Percentiles rank a stretch among this genome's conserved stretches.
These are phyloP conservation scores for Pasiphila rectangulata DNA, from an alignment of 2,888 invertebrate species.

Conservation along the genomic window DNA sequence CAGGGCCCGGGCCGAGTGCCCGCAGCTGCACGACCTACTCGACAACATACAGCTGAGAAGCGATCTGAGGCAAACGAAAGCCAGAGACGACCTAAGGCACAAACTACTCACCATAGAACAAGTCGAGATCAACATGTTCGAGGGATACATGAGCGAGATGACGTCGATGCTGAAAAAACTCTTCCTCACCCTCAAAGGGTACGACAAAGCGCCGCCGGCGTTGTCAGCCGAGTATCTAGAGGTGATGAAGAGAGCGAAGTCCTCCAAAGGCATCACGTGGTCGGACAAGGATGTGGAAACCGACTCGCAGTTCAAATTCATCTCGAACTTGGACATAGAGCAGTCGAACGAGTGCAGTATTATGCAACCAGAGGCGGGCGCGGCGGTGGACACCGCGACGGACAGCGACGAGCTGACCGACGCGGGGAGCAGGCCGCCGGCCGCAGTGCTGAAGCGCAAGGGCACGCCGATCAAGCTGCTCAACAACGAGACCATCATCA, in stretches of 20 bases:
- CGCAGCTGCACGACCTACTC: slow-evolving; percentile 51
- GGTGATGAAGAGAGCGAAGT: slow-evolving; percentile 80
- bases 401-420: slow-evolving; percentile 66
- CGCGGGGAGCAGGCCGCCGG: slow-evolving; percentile 54
- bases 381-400: slow-evolving; percentile 50
- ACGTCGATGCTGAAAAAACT: slow-evolving; percentile 79
- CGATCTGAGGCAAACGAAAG: slow-evolving; percentile 61
- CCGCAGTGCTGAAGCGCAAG: slow-evolving; percentile 54
- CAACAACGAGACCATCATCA: slow-evolving; percentile 68
- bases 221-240: slow-evolving; percentile 81
- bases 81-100: slow-evolving; percentile 59
- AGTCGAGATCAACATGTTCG: slow-evolving; percentile 75
- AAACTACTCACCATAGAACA: slow-evolving; percentile 65
- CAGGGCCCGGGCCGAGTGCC: slow-evolving; percentile 51
- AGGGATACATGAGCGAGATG: slow-evolving; percentile 75
- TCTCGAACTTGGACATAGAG: slow-evolving; percentile 56
- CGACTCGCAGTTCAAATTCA: slow-evolving; percentile 57
- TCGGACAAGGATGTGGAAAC: slow-evolving; percentile 65
- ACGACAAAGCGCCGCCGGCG: slow-evolving; percentile 79
- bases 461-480: slow-evolving; percentile 64
- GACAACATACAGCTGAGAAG: slow-evolving; percentile 51
- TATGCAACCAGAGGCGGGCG: slow-evolving; percentile 36
- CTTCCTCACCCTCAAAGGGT: slow-evolving; percentile 81
- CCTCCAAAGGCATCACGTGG: slow-evolving; percentile 82
- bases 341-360: slow-evolving; percentile 49